Base-by-base conservation (phyloP, 2,888 invertebrate genomes). In the Microplitis manilae region DNA sequence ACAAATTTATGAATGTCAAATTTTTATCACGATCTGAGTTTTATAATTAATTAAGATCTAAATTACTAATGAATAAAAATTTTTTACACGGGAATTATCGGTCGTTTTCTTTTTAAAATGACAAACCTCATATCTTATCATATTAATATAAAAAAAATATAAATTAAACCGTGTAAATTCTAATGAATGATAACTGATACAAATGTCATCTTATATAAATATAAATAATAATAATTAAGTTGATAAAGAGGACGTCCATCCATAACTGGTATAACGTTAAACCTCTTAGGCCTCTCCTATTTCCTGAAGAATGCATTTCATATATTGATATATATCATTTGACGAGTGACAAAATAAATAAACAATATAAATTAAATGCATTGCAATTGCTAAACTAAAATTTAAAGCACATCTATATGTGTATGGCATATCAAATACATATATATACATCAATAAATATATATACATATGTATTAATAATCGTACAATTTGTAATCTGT, bases 221-320 rank as follows among this genome's bases (percentile, higher is more conserved):
- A 20, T 1, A 20, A 41, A 41, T 15, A 41, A 68, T 41, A 41
- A 68, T 69, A 70, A 59, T 59, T 7, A 30, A 30, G 40, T 59
- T 39, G 71, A 72, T n/a, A 62, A 62, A 61, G 61, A 40, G 39
- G 62, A 72, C 71, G 60, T 72, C 62, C 61, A 72, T 39, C 71
- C 40, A 72, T 72, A 59, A 70, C 70, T 40, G 71, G 40, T 15
- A 72, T 72, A 17, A 72, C 62, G 71, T 13, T 50, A 50, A 50
- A 50, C 50, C 61, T 39, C 41, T 72, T 59, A 69, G 15, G 41
- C 75, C 50, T 50, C 70, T 70, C 69, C 75, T 75, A 62, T 73
- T 64, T 65, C 73, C 73, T 69, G 61, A 50, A 74, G 67, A 77
- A 77, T 70, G 74, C 70, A 74, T 77, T 74, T 13, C 50, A 50